Percentiles rank a stretch among this genome's conserved stretches.
Conservation (phyloP, 2,888 invertebrate species). For the Caenorhabditis plicata region DNA sequence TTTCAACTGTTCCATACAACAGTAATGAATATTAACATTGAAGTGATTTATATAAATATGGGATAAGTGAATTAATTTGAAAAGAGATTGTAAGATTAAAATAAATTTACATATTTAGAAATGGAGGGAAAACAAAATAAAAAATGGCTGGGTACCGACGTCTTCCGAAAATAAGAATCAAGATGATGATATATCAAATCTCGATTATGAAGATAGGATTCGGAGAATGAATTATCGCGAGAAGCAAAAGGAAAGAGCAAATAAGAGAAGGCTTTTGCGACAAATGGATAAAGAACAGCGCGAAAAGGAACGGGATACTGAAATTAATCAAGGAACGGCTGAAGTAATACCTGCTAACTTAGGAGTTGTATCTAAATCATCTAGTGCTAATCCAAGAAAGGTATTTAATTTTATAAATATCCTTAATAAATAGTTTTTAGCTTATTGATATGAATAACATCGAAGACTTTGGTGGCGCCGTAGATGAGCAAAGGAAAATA, state of each 20-base stretch:
- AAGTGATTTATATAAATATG: too few relatives aligned
- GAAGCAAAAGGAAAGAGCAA: slow-evolving; percentile 27
- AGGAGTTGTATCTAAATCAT: slow-evolving; percentile 38
- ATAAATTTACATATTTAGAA: slow-evolving; percentile 24
- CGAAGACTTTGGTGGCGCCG: slow-evolving; percentile 10
- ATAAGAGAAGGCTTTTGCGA: slow-evolving; percentile 18
- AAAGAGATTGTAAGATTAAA: too few relatives aligned
- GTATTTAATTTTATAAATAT: too few relatives aligned
- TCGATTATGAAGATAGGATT: slow-evolving; percentile 15
- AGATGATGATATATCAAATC: slow-evolving; percentile 9
- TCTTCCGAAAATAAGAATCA: slow-evolving; percentile 8
- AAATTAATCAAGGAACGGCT: slow-evolving; percentile 16
- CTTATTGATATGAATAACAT: slow-evolving; percentile 22
- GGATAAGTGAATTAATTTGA: too few relatives aligned
- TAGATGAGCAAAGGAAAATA: slow-evolving; percentile 22
- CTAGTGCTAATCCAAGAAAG: slow-evolving; percentile 51
- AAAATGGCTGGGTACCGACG: slow-evolving; percentile 23
- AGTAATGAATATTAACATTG: too few relatives aligned
- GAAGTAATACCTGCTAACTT: slow-evolving; percentile 36
- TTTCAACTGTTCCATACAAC: too few relatives aligned
- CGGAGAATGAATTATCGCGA: slow-evolving; percentile 29
- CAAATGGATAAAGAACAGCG: slow-evolving; percentile 17
- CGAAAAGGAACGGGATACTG: slow-evolving; percentile 22
- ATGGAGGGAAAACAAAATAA: slow-evolving; percentile 38
- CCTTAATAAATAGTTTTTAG: neutral